Evolutionary conservation across 2,888 invertebrate species (phyloP), one percentile per base, ranked within the genome.

Genomic region (Hedya salicella): DNA sequence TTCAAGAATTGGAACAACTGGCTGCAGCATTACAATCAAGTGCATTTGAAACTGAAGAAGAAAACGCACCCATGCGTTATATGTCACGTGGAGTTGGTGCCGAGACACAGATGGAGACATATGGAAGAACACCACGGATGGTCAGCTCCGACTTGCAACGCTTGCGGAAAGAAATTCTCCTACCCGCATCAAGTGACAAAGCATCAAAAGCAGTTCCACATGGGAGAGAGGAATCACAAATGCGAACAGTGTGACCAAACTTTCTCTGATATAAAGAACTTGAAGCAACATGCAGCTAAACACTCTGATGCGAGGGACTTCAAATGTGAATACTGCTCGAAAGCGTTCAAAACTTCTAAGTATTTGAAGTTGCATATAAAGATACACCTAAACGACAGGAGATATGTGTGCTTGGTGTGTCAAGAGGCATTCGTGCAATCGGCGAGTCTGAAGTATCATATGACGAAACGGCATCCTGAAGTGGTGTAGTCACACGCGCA

Each of bases 381-480:
- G 11, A 52, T 67, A 50, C 69, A 69, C 42, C 52, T 67, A 44
- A 50, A 63, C 30, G 68, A 70, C 36, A 68, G 39, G 53, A 57
- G 64, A 21, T 62, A 66, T 2, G 44, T 52, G 16, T 71, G 69
- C n/a, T 32, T 68, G 13, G 50, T 71, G 11, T 69, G 69, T 25
- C 60, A 73, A 0, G 76, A 78, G 62, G 69, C 67, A 16, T 75
- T 72, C 60, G 69, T 68, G 5, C 68, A 71, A 21, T 44, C 59
- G 6, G 19, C 42, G 2, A 57, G 59, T 44, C 16, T 56, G 42
- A 68, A 67, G 50, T 65, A 48, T 0, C 82, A 81, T 39, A 75
- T 81, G 11, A 76, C 44, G 11, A 68, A 54, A n/a, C 57, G 57
- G 14, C 64, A 64, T 17, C 64, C 64, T 8, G 57, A 64, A 21